Conservation (phyloP, 2,797 vertebrate species). For the Lacerta viridis region DNA sequence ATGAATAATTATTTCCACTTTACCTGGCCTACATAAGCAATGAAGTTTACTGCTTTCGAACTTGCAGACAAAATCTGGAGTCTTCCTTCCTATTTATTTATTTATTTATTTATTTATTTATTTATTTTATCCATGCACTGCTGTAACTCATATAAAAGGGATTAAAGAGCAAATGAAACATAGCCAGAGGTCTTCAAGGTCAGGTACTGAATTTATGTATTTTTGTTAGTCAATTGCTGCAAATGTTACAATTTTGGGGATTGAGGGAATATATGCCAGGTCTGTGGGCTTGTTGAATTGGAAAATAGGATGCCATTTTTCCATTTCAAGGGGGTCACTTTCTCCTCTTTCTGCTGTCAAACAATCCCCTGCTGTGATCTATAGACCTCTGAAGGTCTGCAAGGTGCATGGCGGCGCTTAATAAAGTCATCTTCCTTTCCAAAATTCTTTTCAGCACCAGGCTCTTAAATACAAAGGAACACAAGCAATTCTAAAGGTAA, state of each 20-base stretch:
- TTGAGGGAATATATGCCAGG: background rate
- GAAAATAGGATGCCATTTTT: background rate
- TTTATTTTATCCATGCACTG: background rate
- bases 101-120: too few relatives aligned
- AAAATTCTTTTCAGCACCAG: background rate
- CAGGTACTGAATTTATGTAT: background rate
- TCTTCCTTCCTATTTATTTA: background rate
- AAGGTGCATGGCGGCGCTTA: background rate
- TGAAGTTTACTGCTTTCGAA: background rate
- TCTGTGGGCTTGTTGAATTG: background rate
- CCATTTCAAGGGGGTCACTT: constrained; percentile 2
- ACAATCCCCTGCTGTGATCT: constrained; percentile 2
- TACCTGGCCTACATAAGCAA: background rate
- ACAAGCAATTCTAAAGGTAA: constrained; percentile 34
- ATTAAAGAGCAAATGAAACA: background rate
- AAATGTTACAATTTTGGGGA: background rate
- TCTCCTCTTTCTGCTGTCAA: constrained; percentile 10
- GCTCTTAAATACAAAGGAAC: constrained; percentile 30
- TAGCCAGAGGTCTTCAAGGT: background rate
- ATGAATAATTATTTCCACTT: background rate
- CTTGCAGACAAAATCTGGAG: background rate
- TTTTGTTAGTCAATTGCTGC: background rate
- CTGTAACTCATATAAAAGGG: background rate
- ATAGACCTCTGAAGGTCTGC: constrained; percentile 1
- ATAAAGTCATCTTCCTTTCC: background rate